Evolutionary conservation across 1,140 invertebrate species (phyloP).

Genomic region (Wasmannia auropunctata): DNA sequence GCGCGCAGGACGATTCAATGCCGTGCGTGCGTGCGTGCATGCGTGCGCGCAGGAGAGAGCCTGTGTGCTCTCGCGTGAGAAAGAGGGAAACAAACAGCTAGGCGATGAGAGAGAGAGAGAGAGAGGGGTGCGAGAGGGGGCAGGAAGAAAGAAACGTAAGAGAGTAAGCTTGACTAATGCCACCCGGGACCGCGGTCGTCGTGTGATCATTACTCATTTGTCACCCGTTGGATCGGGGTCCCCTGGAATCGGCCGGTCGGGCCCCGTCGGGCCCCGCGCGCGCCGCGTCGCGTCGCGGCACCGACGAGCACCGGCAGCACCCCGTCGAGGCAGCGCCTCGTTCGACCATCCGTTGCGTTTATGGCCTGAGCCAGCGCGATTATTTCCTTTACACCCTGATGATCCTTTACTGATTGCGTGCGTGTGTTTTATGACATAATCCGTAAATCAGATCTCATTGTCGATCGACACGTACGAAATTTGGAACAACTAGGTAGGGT

Average conservation of each 20-base stretch:
- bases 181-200: conserved; percentile 68
- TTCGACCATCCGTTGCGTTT: conserved; percentile 44
- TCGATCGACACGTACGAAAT: neutral
- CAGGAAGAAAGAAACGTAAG: conserved; percentile 65
- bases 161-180: conserved; percentile 80
- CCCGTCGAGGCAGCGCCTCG: conserved; percentile 24
- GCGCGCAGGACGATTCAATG: conserved; percentile 67
- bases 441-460: neutral
- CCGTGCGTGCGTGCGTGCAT: conserved; percentile 21
- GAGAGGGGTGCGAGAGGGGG: conserved; percentile 7
- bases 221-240: conserved; percentile 72
- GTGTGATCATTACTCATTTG: conserved; percentile 80
- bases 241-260: conserved; percentile 51
- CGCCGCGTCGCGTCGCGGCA: too few species aligned
- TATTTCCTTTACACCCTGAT: conserved; percentile 26
- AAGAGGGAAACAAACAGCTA: conserved; percentile 41
- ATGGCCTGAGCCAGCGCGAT: conserved; percentile 24
- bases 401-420: neutral
- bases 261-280: conserved; percentile 29
- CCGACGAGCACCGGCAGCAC: conserved; percentile 36
- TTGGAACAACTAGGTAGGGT: too few species aligned
- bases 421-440: neutral
- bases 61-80: conserved; percentile 3
- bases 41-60: conserved; percentile 13
- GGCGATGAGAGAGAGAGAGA: conserved; percentile 18